Conservation (phyloP, 2,797 vertebrate genomes). For the Otolemur crassicaudatus region DNA sequence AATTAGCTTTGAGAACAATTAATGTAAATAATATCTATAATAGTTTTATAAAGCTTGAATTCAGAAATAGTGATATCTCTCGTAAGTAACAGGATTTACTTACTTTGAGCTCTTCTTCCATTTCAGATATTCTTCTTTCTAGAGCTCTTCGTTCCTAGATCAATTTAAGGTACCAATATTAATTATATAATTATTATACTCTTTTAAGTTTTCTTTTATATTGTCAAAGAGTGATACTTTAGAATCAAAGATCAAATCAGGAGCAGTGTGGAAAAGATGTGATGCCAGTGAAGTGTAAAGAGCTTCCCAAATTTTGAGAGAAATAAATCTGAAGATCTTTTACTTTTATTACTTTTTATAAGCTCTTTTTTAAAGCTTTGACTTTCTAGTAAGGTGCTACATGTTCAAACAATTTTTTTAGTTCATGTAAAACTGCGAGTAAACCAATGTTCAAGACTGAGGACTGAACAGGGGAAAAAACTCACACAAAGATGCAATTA, state of each 20-base stretch:
- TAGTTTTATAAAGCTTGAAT: not conserved
- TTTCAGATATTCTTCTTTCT: conserved; percentile 99
- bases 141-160: conserved; percentile 98
- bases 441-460: conserved; percentile 72
- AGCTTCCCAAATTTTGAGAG: conserved; percentile 75
- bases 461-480: conserved; percentile 71
- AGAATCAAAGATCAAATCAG: conserved; percentile 84
- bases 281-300: conserved; percentile 86
- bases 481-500: conserved; percentile 79
- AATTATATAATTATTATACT: conserved; percentile 52
- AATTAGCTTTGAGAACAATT: not conserved
- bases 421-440: conserved; percentile 55
- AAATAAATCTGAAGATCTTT: conserved; percentile 65
- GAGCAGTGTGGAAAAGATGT: conserved; percentile 88
- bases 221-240: conserved; percentile 85
- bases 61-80: not conserved
- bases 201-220: conserved; percentile 72
- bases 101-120: conserved; percentile 99
- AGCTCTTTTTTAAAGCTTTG: conserved; percentile 71
- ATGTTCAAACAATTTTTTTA: conserved; percentile 63
- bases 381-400: conserved; percentile 68
- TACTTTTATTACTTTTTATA: conserved; percentile 64
- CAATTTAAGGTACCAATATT: conserved; percentile 76
- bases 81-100: conserved; percentile 69
- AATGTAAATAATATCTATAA: not conserved